Evolutionary conservation across 2,797 vertebrate genomes (phyloP).

Genomic region (Numenius phaeopus): DNA sequence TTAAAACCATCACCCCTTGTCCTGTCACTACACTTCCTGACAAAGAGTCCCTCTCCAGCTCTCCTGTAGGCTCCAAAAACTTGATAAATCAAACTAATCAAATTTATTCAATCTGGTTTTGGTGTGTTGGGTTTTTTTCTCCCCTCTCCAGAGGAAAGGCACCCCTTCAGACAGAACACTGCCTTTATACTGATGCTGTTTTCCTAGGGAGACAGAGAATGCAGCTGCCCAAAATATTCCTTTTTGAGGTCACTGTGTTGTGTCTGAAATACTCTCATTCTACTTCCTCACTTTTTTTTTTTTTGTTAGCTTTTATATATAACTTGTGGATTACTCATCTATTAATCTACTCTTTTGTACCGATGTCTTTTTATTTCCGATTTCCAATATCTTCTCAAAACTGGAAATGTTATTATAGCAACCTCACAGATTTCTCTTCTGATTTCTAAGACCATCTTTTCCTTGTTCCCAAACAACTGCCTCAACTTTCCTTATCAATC

Average conservation of each 20-base stretch:
- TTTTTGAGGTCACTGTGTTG: neutral
- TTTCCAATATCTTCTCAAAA: neutral
- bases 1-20: no score
- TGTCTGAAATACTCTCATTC: neutral
- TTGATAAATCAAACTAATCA: neutral
- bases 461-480: neutral
- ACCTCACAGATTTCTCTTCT: neutral
- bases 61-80: neutral
- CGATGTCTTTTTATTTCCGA: neutral
- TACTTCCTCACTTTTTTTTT: neutral
- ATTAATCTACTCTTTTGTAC: neutral
- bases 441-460: neutral
- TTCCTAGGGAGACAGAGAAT: neutral
- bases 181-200: neutral
- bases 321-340: neutral
- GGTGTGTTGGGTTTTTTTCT: neutral
- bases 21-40: no score
- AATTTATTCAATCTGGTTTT: neutral
- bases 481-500: neutral
- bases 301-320: neutral
- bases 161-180: neutral
- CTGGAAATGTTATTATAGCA: neutral
- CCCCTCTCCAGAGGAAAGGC: neutral
- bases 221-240: neutral
- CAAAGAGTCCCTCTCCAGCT: no score